Evolutionary conservation across 2,113 vertebrate species (phyloP).

Genomic region (Emydura subglobosa): DNA sequence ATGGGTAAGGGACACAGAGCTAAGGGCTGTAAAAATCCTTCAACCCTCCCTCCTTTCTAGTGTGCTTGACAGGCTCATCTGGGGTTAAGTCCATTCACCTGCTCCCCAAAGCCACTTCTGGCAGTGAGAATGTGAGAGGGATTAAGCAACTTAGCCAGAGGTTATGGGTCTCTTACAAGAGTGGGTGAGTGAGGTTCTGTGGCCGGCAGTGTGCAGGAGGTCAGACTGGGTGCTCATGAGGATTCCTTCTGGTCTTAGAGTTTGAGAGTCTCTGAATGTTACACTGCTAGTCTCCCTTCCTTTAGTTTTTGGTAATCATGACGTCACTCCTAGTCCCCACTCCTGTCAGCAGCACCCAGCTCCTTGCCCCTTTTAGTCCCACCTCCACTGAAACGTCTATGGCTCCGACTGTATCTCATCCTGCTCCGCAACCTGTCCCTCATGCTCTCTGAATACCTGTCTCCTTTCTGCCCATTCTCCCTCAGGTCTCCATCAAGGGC

Average conservation of each 20-base stretch:
- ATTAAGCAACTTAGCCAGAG: background rate
- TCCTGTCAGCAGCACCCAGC: background rate
- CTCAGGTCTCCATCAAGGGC: background rate
- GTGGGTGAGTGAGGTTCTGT: too few species aligned
- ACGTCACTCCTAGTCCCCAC: background rate
- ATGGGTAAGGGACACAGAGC: background rate
- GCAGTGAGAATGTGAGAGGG: background rate
- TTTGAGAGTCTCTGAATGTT: too few species aligned
- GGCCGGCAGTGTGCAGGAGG: too few species aligned
- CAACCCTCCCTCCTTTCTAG: background rate
- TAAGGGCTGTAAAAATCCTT: background rate
- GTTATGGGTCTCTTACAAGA: too few species aligned
- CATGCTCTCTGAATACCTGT: background rate
- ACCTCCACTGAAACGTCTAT: background rate
- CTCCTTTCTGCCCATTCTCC: background rate
- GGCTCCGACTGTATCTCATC: background rate
- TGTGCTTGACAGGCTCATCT: background rate
- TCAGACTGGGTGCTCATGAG: too few species aligned
- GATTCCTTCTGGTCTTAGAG: too few species aligned
- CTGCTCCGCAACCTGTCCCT: background rate
- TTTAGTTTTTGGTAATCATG: background rate
- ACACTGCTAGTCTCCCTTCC: background rate
- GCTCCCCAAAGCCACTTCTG: background rate
- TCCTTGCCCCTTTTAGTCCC: background rate
- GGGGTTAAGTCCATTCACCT: background rate